Percentiles rank a stretch among this genome's conserved stretches.
These are phyloP conservation scores for Acanthococcus lagerstroemiae DNA, from an alignment of 2,888 invertebrate species.

Conservation along the genomic window DNA sequence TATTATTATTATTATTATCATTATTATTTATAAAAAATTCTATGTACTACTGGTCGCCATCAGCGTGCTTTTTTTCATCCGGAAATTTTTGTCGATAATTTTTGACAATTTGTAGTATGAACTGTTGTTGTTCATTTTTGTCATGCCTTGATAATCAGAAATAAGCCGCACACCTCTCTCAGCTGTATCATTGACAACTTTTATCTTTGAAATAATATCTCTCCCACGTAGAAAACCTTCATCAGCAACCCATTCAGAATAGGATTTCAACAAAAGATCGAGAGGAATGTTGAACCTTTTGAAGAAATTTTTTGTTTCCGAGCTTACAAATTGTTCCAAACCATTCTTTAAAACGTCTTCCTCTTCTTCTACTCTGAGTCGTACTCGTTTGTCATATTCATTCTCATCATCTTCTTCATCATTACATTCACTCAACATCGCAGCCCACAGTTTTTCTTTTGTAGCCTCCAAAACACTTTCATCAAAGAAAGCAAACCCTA, in stretches of 20 bases:
- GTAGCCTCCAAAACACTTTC: conserved; percentile 7
- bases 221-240: not conserved
- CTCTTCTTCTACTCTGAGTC: not conserved
- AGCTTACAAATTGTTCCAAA: not conserved
- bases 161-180: conserved; percentile 4
- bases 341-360: not conserved
- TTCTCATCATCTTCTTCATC: not conserved
- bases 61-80: not conserved
- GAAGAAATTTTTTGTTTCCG: not conserved
- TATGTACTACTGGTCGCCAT: no score
- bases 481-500: conserved; percentile 35
- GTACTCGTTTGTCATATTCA: not conserved
- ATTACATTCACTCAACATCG: not conserved
- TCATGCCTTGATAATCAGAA: not conserved
- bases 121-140: not conserved
- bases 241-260: not conserved
- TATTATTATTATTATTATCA: no score
- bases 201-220: not conserved
- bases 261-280: not conserved
- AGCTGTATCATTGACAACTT: conserved; percentile 3
- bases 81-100: not conserved
- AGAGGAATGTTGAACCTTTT: not conserved
- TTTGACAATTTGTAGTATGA: not conserved
- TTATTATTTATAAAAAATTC: no score
- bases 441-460: not conserved